A percentile compares a stretch with the other conserved stretches of the same genome.
These are phyloP conservation scores for Donacobius atricapilla DNA, from an alignment of 2,113 vertebrate genomes.

Conservation along the genomic window DNA sequence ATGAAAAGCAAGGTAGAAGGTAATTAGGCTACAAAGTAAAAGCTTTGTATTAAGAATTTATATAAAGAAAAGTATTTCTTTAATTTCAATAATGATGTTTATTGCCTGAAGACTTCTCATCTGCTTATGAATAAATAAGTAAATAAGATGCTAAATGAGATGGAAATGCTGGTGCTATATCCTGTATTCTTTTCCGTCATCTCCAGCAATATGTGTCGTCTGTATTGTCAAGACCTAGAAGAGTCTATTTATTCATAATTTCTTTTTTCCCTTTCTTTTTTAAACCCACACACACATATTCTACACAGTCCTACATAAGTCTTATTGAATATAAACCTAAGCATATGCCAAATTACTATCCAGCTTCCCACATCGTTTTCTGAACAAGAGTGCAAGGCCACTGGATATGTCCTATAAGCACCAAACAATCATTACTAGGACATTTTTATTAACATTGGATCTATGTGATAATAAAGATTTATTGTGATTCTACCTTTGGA, in stretches of 20 bases:
- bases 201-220: background rate
- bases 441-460: constrained; percentile 36
- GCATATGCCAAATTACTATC: background rate
- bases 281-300: background rate
- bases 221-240: background rate
- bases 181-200: background rate
- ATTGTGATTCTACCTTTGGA: constrained; percentile 31
- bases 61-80: background rate
- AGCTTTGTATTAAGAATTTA: background rate
- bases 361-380: background rate
- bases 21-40: background rate
- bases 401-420: background rate
- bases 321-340: background rate
- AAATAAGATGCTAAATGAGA: background rate
- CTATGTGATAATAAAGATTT: constrained; percentile 21
- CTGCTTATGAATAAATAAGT: background rate
- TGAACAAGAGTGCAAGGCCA: background rate
- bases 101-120: background rate
- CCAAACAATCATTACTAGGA: background rate
- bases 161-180: background rate
- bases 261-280: background rate
- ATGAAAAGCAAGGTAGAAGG: background rate
- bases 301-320: background rate
- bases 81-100: background rate
- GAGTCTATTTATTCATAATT: background rate